Base-by-base conservation (phyloP, 2,797 vertebrate species). In the Selene dorsalis region DNA sequence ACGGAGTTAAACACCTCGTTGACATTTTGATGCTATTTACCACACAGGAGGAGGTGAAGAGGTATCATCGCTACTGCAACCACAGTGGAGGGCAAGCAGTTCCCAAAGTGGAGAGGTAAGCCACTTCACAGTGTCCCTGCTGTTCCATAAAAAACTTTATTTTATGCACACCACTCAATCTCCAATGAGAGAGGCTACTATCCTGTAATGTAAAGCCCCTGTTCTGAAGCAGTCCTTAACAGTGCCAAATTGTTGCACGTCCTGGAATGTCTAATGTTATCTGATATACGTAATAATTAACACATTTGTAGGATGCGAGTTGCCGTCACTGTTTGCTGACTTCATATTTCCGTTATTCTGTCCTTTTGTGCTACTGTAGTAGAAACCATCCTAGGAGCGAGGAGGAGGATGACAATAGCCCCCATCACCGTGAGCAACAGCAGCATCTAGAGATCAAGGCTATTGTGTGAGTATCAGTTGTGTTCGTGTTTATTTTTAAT, bases 21-120 rank as follows among this genome's bases (percentile, higher is more conserved):
- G 43, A 84, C 45, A 52, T 77, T 32, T 59, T 59, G 35, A 0
- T 78, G 28, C 22, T 75, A 74, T 87, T 82, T 43, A 24, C 20
- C 58, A 4, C 71, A 57, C 84, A 95, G 94, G 94, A 95, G 24
- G 93, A 95, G 84, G 91, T 92, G 69, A 94, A 88, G 83, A 73
- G 91, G 63, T 93, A 67, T 84, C 93, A 92, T 79, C 91, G 87
- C 65, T 89, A 90, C 83, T 92, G 94, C 88, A 94, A 88, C 83
- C 93, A 91, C 85, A 87, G 91, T 1, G 87, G 87, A 77, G 93
- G 87, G 17, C 87, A 87, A 32, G 85, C 75, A 14, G 59, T 73
- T 61, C 73, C 78, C 47, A 93, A 92, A 87, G 79, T 84, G 90
- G 94, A 95, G 61, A 92, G 93, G 95, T 95, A 72, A 91, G 84